Base-by-base conservation (phyloP, 2,113 vertebrate species). In the Sinocyclocheilus anshuiensis region DNA sequence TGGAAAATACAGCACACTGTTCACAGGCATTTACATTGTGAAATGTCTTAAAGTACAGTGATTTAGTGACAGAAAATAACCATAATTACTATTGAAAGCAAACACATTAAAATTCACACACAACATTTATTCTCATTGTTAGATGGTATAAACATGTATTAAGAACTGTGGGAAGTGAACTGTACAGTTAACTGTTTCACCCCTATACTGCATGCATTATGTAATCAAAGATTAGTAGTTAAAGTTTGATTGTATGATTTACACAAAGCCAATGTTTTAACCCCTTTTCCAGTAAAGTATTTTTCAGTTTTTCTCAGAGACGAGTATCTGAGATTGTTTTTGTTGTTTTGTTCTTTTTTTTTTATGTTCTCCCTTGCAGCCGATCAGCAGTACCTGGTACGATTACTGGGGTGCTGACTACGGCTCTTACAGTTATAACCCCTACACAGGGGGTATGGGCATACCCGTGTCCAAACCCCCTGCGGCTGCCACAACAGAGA, bases 321-420 rank as follows among this genome's bases (percentile, higher is more conserved):
- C 0, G 10, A 71, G 42, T 80, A 29, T 88, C 65, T 83, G 83
- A 87, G 76, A 12, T 76, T 42, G 26, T 50, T 82, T 85, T 78
- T 83, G 55, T 39, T 79, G 20, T 78, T 55, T 24, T 71, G 4
- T 69, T n/a, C 86, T 55, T 59, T 4, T 80, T 79, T 42, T 2
- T 83, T 59, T 39, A n/a, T 80, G 39, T 26, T 59, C n/a, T 65
- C 87, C 48, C 6, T 65, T 61, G 12, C 91, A 99, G 98, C 98
- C 98, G 65, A 99, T 99, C 93, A 99, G 98, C 94, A 99, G 97
- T 92, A 99, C 98, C 1, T 99, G 98, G 98, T 99, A 99, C 15
- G 98, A 99, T 93, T 99, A 99, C 91, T 99, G 98, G 98, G 98
- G 98, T 72, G 96, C 97, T 16, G 98, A 99, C 92, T 99, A 99